Conservation (phyloP, 2,888 invertebrate genomes). For the Chaetogeoica ovagalla region DNA sequence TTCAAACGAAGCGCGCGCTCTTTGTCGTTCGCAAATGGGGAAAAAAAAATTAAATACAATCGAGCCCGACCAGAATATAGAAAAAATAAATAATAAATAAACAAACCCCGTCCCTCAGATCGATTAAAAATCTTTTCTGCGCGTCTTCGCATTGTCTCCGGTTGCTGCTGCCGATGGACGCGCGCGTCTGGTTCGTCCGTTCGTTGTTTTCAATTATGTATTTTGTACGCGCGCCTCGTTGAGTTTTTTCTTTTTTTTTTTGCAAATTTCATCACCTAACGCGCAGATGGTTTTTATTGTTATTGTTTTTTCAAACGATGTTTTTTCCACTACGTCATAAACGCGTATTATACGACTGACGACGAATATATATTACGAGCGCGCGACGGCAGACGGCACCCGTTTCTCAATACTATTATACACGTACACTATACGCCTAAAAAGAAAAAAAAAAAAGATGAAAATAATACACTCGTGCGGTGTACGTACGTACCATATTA, state of each 20-base stretch:
- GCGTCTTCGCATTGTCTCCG: too few relatives aligned
- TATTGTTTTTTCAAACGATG: background rate
- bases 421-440: background rate
- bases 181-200: too few relatives aligned
- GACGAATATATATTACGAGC: conserved; percentile 5
- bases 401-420: background rate
- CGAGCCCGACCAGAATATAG: too few relatives aligned
- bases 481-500: too few relatives aligned
- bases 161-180: too few relatives aligned
- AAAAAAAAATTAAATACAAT: too few relatives aligned
- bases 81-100: too few relatives aligned
- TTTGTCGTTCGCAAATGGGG: too few relatives aligned
- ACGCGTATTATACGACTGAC: background rate
- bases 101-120: too few relatives aligned
- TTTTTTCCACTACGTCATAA: background rate
- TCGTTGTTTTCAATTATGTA: background rate
- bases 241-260: background rate
- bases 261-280: background rate
- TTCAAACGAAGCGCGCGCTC: background rate
- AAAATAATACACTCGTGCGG: too few relatives aligned
- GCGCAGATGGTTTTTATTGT: conserved; percentile 4
- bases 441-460: too few relatives aligned
- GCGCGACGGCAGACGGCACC: conserved; percentile 16
- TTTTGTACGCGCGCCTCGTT: background rate
- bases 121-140: too few relatives aligned